A percentile compares a stretch with the other conserved stretches of the same genome.
Conservation (phyloP, 2,888 invertebrate species). For the Epinotia bilunana region DNA sequence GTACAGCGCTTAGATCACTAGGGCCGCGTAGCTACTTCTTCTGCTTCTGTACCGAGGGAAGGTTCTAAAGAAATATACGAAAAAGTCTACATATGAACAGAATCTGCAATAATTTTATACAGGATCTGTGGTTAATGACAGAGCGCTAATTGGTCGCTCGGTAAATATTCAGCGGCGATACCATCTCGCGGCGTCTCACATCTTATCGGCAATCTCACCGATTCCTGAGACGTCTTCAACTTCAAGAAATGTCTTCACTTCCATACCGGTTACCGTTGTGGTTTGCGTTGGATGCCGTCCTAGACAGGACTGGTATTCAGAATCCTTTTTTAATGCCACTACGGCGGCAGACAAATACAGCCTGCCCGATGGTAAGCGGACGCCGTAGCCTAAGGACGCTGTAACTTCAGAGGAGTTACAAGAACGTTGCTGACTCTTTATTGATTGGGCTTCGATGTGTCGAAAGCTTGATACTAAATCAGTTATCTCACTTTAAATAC, state of each 20-base stretch:
- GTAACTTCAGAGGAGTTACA: too few species aligned
- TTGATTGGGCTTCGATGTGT: too few species aligned
- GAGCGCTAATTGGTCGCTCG: conserved; percentile 17
- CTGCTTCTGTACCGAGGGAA: too few species aligned
- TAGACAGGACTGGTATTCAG: background rate
- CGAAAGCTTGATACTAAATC: too few species aligned
- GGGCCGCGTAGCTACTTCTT: too few species aligned
- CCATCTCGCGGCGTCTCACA: conserved; percentile 23
- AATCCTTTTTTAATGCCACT: background rate
- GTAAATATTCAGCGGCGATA: conserved; percentile 26
- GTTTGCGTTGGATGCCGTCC: background rate
- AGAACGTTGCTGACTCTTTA: too few species aligned
- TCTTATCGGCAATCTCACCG: conserved; percentile 12
- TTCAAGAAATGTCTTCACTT: background rate
- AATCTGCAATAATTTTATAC: background rate
- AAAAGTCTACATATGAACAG: background rate
- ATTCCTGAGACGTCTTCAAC: background rate
- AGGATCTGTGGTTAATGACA: conserved; percentile 19
- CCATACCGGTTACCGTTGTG: background rate
- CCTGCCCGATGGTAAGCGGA: too few species aligned
- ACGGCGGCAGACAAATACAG: too few species aligned
- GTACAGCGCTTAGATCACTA: too few species aligned
- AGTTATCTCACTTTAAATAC: too few species aligned
- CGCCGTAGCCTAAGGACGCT: too few species aligned
- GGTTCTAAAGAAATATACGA: background rate